phyloP scores from a whole-genome alignment of 2,113 vertebrate species.

The Gavialis gangeticus region DNA sequence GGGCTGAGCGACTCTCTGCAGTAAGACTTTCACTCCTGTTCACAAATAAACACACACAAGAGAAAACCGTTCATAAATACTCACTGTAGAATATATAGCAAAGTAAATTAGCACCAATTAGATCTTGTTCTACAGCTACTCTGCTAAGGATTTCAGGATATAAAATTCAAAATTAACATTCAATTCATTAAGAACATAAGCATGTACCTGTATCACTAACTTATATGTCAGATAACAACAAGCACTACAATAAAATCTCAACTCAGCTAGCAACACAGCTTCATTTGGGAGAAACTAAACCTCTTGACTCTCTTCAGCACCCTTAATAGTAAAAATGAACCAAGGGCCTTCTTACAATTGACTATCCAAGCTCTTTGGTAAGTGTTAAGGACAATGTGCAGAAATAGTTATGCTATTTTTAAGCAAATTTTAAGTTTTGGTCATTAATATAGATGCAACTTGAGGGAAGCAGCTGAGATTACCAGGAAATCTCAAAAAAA shows the following conservation, averaged over 20 bases:
- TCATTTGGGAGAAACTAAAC: not conserved
- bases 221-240: not conserved
- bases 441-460: not conserved
- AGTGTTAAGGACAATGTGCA: not conserved
- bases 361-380: not conserved
- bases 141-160: not conserved
- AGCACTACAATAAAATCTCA: not conserved
- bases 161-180: not conserved
- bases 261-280: not conserved
- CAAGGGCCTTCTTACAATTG: not conserved
- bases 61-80: conserved; percentile 46
- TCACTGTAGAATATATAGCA: conserved; percentile 36
- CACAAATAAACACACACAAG: not conserved
- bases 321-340: not conserved
- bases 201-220: not conserved
- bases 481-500: not conserved
- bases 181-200: not conserved
- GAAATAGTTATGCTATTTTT: not conserved
- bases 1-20: conserved; percentile 90
- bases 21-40: conserved; percentile 96
- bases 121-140: not conserved
- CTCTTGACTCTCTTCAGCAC: not conserved
- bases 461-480: rapidly evolving
- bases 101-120: conserved; percentile 18
- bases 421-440: not conserved